Base-by-base conservation (phyloP, 2,888 invertebrate species). In the Synergus laeviventris region DNA sequence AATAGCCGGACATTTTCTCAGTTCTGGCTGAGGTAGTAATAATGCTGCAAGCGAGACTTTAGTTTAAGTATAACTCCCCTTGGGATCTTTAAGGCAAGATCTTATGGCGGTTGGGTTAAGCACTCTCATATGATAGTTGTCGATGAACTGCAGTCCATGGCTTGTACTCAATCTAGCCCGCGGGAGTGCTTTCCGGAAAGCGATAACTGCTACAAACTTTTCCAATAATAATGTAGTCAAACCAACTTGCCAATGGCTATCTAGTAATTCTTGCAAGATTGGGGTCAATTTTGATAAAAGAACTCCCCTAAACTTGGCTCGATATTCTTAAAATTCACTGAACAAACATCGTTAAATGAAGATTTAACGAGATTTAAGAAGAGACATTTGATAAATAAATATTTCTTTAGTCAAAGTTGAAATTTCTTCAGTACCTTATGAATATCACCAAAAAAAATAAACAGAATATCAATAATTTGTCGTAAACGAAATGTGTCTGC, bases 171-270 rank as follows among this genome's bases (percentile, higher is more conserved):
- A 76, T 77, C n/a, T 60, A 77, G 73, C 82, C 82, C 82, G 78
- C 81, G 83, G 83, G 84, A 84, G 77, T 75, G 77, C 80, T 84
- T 81, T 79, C 62, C 78, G 74, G 74, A 79, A 81, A 83, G 82
- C 85, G 84, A 83, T 85, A 84, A 84, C 84, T 84, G 81, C 79
- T 73, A 62, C 61, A 62, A 85, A 85, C 83, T 84, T 85, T 84
- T 81, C 82, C 82, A 81, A 83, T 84, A 82, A 85, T 82, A 82
- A 84, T 83, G 76, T 78, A 78, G 79, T 78, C 75, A 73, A 78
- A 73, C 76, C 73, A 45, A 73, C 21, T 21, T 21, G 59, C 74
- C 74, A 80, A 78, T 74, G 74, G 74, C 76, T 79, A 81, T 78
- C 73, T 39, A 73, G 76, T 74, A 74, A 70, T 74, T 62, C 74